Evolutionary conservation across 2,888 invertebrate species (phyloP).

Genomic region (Timandra comae): DNA sequence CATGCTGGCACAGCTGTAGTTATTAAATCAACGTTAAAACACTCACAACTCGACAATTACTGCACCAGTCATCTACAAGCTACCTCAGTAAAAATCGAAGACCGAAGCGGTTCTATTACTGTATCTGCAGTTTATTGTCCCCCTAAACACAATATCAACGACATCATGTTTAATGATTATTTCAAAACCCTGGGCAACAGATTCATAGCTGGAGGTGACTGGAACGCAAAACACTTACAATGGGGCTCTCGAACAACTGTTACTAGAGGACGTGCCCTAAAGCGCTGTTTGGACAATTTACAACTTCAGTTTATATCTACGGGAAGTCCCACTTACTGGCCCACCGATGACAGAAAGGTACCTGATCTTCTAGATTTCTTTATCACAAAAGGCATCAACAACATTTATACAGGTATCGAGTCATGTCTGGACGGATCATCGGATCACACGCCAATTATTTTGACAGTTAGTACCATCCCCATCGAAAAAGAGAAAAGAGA

Average conservation of each 20-base stretch:
- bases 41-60: slow-evolving; percentile 4
- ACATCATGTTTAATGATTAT: neutral
- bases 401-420: no score
- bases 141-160: slow-evolving; percentile 14
- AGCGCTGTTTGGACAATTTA: no score
- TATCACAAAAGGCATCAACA: no score
- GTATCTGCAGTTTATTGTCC: slow-evolving; percentile 18
- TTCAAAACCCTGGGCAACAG: slow-evolving; percentile 5
- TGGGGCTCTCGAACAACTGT: slow-evolving; percentile 18
- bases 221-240: slow-evolving; percentile 15
- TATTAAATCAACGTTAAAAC: slow-evolving; percentile 6
- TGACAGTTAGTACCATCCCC: no score
- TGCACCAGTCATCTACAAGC: slow-evolving; percentile 14
- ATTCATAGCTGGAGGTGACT: slow-evolving; percentile 16
- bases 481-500: no score
- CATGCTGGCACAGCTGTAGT: slow-evolving; percentile 15
- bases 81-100: slow-evolving; percentile 8
- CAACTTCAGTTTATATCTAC: no score
- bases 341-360: no score
- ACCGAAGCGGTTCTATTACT: slow-evolving; percentile 4
- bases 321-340: no score
- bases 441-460: no score
- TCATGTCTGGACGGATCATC: no score
- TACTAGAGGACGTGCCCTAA: slow-evolving; percentile 13
- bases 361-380: no score